Evolutionary conservation across 1,140 invertebrate genomes (phyloP).

Genomic region (Monochamus saltuarius): DNA sequence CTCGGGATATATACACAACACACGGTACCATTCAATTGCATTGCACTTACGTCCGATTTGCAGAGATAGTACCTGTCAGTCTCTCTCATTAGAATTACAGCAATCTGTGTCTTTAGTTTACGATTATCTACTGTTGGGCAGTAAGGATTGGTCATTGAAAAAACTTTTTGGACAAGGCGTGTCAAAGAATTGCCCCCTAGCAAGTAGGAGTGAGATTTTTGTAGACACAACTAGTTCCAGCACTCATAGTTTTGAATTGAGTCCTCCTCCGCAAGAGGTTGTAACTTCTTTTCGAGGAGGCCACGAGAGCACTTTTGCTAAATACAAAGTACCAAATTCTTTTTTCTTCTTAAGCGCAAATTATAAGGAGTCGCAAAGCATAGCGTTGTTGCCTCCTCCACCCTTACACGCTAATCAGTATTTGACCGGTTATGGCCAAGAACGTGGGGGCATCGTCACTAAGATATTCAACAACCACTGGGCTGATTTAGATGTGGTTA

Average conservation of each 20-base stretch:
- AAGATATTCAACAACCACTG: slow-evolving; percentile 78
- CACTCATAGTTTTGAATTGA: slow-evolving; percentile 60
- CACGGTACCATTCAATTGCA: slow-evolving; percentile 89
- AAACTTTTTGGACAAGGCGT: slow-evolving; percentile 84
- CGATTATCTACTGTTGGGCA: slow-evolving; percentile 67
- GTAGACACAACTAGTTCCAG: slow-evolving; percentile 74
- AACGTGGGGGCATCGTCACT: slow-evolving; percentile 82
- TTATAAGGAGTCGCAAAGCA: slow-evolving; percentile 54
- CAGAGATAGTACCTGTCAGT: slow-evolving; percentile 62
- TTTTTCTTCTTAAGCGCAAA: slow-evolving; percentile 70
- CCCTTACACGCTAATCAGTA: slow-evolving; percentile 77
- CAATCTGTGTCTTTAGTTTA: slow-evolving; percentile 86
- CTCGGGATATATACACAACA: slow-evolving; percentile 87
- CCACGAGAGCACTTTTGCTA: slow-evolving; percentile 62
- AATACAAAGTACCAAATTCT: slow-evolving; percentile 65
- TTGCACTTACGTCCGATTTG: slow-evolving; percentile 84
- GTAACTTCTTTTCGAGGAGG: slow-evolving; percentile 67
- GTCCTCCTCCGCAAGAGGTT: slow-evolving; percentile 58
- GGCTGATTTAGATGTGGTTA: slow-evolving; percentile 65
- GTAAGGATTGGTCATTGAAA: slow-evolving; percentile 79
- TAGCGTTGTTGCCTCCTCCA: slow-evolving; percentile 62
- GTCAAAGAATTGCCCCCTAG: slow-evolving; percentile 75
- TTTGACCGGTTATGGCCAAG: slow-evolving; percentile 82
- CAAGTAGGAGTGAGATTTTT: slow-evolving; percentile 75
- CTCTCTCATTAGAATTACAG: slow-evolving; percentile 71